These are phyloP conservation scores for Callimorpha dominula DNA, from an alignment of 2,888 invertebrate genomes.

Conservation along the genomic window DNA sequence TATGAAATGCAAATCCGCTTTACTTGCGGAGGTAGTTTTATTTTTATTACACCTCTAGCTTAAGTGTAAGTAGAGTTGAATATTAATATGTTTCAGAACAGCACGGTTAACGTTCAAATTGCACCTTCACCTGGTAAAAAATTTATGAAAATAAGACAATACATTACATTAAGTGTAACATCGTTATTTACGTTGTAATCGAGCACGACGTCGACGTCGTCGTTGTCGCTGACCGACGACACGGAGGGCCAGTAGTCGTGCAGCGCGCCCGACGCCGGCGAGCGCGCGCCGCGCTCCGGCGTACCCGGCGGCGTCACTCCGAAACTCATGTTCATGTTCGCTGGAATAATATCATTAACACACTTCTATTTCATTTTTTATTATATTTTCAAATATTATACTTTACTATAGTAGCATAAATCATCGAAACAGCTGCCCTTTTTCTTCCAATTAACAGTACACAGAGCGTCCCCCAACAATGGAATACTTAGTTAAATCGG, in stretches of 20 bases:
- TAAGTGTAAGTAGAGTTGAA: no score
- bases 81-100: not conserved
- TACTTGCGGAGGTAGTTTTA: no score
- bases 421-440: no score
- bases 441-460: no score
- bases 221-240: slow-evolving; percentile 73
- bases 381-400: no score
- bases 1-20: no score
- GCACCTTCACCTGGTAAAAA: not conserved
- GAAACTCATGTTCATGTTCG: slow-evolving; percentile 27
- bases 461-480: no score
- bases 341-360: slow-evolving; percentile 9
- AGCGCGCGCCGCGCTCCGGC: slow-evolving; percentile 49
- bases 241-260: slow-evolving; percentile 77
- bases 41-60: no score
- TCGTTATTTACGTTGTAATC: slow-evolving; percentile 75
- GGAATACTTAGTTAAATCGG: no score
- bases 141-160: slow-evolving; percentile 21
- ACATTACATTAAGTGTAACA: slow-evolving; percentile 49
- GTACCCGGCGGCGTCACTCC: slow-evolving; percentile 52
- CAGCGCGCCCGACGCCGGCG: slow-evolving; percentile 53
- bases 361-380: no score
- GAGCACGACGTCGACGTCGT: slow-evolving; percentile 75
- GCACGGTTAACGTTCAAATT: not conserved
- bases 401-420: no score